Evolutionary conservation across 2,888 invertebrate genomes (phyloP).

Genomic region (Eristalis tenax): DNA sequence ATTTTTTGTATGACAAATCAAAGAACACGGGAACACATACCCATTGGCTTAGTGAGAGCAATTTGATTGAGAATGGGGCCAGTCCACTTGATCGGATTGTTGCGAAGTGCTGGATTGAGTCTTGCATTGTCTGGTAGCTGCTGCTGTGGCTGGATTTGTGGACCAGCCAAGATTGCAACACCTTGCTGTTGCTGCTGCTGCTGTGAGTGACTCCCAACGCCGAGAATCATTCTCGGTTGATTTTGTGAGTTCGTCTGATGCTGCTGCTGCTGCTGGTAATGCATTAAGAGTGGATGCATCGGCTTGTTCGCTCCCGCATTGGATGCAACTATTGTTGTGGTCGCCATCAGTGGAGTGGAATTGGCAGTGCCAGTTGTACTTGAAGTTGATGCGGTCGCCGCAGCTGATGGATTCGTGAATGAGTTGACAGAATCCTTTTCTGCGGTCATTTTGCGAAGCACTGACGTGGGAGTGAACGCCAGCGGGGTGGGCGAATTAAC

Average conservation of each 20-base stretch:
- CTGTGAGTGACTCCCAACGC: conserved; percentile 74
- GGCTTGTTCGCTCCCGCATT: conserved; percentile 69
- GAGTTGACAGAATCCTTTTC: conserved; percentile 85
- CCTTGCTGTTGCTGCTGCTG: conserved; percentile 67
- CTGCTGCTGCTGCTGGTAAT: conserved; percentile 67
- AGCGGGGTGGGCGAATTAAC: conserved; percentile 86
- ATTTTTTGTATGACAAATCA: not conserved
- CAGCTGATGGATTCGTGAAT: conserved; percentile 3
- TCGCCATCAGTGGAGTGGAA: conserved; percentile 73
- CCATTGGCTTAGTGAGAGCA: conserved; percentile 75
- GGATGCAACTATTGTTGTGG: conserved; percentile 74
- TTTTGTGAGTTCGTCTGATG: conserved; percentile 67
- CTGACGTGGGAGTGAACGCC: conserved; percentile 96
- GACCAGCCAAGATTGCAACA: conserved; percentile 52
- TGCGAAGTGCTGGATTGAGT: conserved; percentile 71
- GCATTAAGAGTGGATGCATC: conserved; percentile 67
- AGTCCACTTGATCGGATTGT: conserved; percentile 73
- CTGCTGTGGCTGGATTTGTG: conserved; percentile 66
- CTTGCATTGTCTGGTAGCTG: conserved; percentile 61
- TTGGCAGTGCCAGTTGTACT: conserved; percentile 47
- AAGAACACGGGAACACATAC: conserved; percentile 65
- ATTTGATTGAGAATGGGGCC: conserved; percentile 60
- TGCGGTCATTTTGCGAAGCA: conserved; percentile 96
- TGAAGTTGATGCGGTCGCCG: conserved; percentile 62
- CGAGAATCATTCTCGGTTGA: conserved; percentile 79